Evolutionary conservation across 2,797 vertebrate genomes (phyloP).

Genomic region (Lates japonicus): DNA sequence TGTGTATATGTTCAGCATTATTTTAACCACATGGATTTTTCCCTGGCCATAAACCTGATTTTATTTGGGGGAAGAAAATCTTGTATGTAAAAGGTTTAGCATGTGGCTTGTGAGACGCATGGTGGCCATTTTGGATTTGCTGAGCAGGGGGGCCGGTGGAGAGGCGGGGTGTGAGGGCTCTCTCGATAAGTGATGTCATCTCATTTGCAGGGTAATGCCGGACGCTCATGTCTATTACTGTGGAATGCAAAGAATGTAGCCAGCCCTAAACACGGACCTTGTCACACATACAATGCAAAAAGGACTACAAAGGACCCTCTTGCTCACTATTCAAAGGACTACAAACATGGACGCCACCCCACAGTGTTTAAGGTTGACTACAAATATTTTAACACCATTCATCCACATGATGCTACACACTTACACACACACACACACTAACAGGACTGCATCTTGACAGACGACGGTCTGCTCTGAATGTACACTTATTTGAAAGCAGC

Average conservation of each 20-base stretch:
- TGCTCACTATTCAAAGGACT: conserved; percentile 73
- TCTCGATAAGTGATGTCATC: conserved; percentile 91
- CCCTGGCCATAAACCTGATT: conserved; percentile 54
- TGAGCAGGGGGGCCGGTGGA: conserved; percentile 81
- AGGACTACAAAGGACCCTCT: conserved; percentile 81
- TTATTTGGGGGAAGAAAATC: conserved; percentile 55
- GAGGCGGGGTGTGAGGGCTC: conserved; percentile 84
- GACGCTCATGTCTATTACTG: conserved; percentile 92
- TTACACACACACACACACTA: conserved; percentile 50
- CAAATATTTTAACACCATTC: conserved; percentile 58
- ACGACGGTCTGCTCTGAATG: conserved; percentile 82
- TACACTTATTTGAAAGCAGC: conserved; percentile 78
- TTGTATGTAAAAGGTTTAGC: conserved; percentile 75
- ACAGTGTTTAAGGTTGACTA: conserved; percentile 83
- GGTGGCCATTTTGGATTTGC: conserved; percentile 87
- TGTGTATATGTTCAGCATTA: conserved; percentile 47
- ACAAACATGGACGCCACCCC: conserved; percentile 79
- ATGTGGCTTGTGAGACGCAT: conserved; percentile 87
- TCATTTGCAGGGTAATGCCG: conserved; percentile 91
- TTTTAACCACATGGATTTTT: conserved; percentile 52
- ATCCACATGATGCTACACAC: conserved; percentile 60
- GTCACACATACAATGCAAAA: conserved; percentile 87
- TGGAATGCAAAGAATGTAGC: conserved; percentile 93
- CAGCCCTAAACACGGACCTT: conserved; percentile 90
- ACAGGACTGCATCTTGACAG: conserved; percentile 78